Base-by-base conservation (phyloP, 1,140 invertebrate species). In the Ips typographus region DNA sequence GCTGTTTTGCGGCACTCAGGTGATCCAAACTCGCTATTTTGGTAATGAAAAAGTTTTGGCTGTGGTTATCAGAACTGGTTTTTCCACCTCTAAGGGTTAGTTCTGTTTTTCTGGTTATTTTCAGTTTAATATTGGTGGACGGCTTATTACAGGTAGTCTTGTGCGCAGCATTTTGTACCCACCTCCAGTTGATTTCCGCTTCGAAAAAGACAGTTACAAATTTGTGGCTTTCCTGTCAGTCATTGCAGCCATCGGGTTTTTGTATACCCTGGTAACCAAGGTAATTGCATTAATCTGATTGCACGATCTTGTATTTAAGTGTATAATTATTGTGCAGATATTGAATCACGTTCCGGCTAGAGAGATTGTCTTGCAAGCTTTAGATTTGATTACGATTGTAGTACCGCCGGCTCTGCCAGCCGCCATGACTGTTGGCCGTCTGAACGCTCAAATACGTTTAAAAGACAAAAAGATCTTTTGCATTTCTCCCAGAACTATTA, bases 11-110 rank as follows among this genome's bases (percentile, higher is more conserved):
- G 98, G 98, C 0, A 99, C 98, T 0, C 87, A 91, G 75, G 90
- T 99, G 4, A 94, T 99, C 69, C 98, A 99, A 82, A 98, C 97
- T 0, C 85, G 98, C 72, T 98, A 95, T 80, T 76, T 91, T 88
- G 83, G 88, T 89, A 1, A 90, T 87, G 86, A 88, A 71, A 87
- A 86, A 62, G 86, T 93, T 69, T 80, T 87, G 41, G 88, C 88
- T 2, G 83, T 91, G 57, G 90, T 93, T 0, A 85, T 92, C 39
- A 85, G 88, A 63, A 93, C 92, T 43, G 95, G 95, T 1, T 94
- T 95, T 79, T 88, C 89, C 70, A 98, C 96, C 1, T 89, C 90
- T 2, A 96, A 96, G 83, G 96, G 95, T 37, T 0, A 84, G 40
- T 6, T 8, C 52, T 47, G 22, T 22, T 22, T 22, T 22, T 22